Evolutionary conservation across 2,113 vertebrate genomes (phyloP), one percentile per base, ranked within the genome.

Genomic region (Takifugu bimaculatus): DNA sequence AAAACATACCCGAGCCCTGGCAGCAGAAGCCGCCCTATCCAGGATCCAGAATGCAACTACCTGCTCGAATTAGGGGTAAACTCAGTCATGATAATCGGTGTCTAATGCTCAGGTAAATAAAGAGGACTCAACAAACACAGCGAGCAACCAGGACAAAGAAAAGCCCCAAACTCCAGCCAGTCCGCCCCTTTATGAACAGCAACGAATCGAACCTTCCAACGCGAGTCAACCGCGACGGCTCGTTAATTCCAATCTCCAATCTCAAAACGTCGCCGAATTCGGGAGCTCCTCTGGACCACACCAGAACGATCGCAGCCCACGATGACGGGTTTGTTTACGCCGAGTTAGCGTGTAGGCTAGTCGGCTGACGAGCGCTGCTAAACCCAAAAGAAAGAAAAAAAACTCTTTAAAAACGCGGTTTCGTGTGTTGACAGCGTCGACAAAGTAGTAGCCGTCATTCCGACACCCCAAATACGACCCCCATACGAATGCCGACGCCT

Each of bases 251-350:
- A 10, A 39, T 11, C 35, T 39, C 11, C 9, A 39, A 10, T 39
- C 35, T 10, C 9, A 39, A 39, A 39, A 39, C 3, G 35, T 39
- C 11, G 35, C 35, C 35, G 9, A 39, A 10, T 39, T 39, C 1
- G 26, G 50, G 20, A 20, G 20, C 20, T 20, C 20, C 20, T 20
- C 20, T 20, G 20, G 20, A 20, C 1, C 20, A 20, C 20, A 20
- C 20, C 12, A 54, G n/a, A 9, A 60, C 35, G 42, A 9, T 69
- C 32, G 76, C 74, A 71, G 72, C 58, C 44, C 58, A 5, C 15
- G 67, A 7, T 27, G 20, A 56, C 27, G 85, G 20, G 81, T 88
- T 89, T 88, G 86, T 89, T 89, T 88, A 87, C 88, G 88, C 68
- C 81, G 75, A 83, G 78, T 76, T 80, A 84, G 79, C 80, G 66